Base-by-base conservation (phyloP, 2,113 vertebrate species). In the Carassius auratus region DNA sequence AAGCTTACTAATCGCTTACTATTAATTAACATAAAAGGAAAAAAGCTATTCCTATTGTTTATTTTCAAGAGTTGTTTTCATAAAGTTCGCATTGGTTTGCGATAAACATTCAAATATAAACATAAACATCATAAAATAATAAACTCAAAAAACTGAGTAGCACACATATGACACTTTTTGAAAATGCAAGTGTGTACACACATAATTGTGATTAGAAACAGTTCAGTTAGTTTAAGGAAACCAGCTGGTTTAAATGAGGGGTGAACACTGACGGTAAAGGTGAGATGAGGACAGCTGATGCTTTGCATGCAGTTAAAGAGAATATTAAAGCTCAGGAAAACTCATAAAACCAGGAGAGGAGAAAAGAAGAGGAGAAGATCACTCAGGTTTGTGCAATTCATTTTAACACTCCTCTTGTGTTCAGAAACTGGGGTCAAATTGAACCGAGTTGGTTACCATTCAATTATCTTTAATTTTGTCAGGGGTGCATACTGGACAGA, bases 281-380 rank as follows among this genome's bases (percentile, higher is more conserved):
- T 59, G 76, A 55, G 12, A 76, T 30, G 23, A 30, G 48, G 4
- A 76, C 50, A 30, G 50, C 50, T 5, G 75, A 17, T 10, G 76
- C 19, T 78, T 78, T 78, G 55, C 76, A 78, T 78, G 30, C 9
- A 6, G 30, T 36, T 78, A 36, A 61, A 38, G 55, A 61, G 30
- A 61, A 79, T 79, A 79, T 59, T 79, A 79, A 79, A 79, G 52
- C 55, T n/a, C 19, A 3, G 76, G 19, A 36, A 61, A 7, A 79
- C 52, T 21, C 76, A 78, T 38, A 59, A 59, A 61, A 59, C 10
- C 52, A 13, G 0, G 5, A 79, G 55, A 61, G 76, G 10, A 59
- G 26, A 57, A 21, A 33, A n/a, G 55, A 59, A 19, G 55, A 78
- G 9, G 68, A 59, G 76, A 38, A 61, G 33, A 8, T 36, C 76